Base-by-base conservation (phyloP, 1,140 invertebrate species). In the Apis cerana region DNA sequence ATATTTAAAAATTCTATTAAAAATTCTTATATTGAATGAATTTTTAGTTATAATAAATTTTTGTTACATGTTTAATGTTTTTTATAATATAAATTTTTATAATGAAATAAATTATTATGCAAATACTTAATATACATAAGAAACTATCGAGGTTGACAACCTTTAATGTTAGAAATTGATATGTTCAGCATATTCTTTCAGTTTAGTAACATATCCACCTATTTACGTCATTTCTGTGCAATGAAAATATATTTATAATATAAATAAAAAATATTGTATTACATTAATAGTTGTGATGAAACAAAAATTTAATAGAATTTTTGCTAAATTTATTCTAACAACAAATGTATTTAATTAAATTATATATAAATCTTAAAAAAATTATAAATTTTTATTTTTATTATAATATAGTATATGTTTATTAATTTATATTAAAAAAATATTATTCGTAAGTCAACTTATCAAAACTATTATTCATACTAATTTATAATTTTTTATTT, bases 131-230 rank as follows among this genome's bases (percentile, higher is more conserved):
- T 4, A 13, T 58, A 8, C 21, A 13, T 58, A 56, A 2, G 10
- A 23, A 17, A 2, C 15, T n/a, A 21, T 54, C 33, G 33, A 27
- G 59, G 43, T 79, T 61, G 67, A 71, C 67, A 79, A 79, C 76
- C 67, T 17, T 19, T n/a, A 21, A 59, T 48, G 50, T 17, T 64
- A 43, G 19, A 61, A 52, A 61, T 27, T 79, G 52, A 52, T 33
- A 59, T 33, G 9, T 71, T 59, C 77, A 27, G 15, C 17, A 52
- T 52, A 13, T 52, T 27, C n/a, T 13, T 56, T 8, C 17, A 19
- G 1, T 17, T 70, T 50, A 64, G 23, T 67, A 17, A 27, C 19
- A 23, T 17, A 48, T 7, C 2, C 2, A 75, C 5, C 2, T 23
- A 43, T 1, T 48, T 11, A 1, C n/a, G 43, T 68, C 48, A 68